Evolutionary conservation across 1,140 invertebrate genomes (phyloP).

Genomic region (Sitodiplosis mosellana): DNA sequence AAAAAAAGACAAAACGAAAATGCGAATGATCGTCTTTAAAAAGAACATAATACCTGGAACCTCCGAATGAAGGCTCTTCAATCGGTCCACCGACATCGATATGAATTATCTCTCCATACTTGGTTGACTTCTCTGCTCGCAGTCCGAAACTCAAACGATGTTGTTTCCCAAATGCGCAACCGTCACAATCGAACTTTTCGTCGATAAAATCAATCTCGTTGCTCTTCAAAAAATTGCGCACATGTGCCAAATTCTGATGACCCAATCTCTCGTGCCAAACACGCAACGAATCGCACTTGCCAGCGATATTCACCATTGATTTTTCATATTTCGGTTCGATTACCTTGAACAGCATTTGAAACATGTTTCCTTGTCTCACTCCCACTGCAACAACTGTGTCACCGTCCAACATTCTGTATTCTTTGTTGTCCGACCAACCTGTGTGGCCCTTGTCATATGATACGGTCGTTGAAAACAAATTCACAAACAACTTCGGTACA

Average conservation of each 20-base stretch:
- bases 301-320: background rate
- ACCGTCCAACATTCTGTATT: background rate
- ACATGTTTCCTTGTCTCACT: background rate
- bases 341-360: background rate
- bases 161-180: constrained; percentile 1
- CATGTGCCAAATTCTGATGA: background rate
- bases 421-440: background rate
- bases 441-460: background rate
- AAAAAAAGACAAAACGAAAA: constrained; percentile 20
- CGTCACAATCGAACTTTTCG: background rate
- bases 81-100: constrained; percentile 28
- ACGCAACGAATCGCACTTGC: background rate
- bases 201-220: background rate
- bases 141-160: background rate
- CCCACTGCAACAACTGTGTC: background rate
- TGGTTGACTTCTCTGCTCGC: constrained; percentile 12
- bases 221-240: background rate
- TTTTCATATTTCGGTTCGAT: background rate
- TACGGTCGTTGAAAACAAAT: background rate
- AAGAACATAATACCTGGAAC: constrained; percentile 17
- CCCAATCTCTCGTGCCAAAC: background rate
- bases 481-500: background rate
- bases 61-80: constrained; percentile 16
- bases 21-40: constrained; percentile 26
- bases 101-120: constrained; percentile 19